These are phyloP conservation scores for Drosophila recens DNA, from an alignment of 2,888 invertebrate species.

Conservation along the genomic window DNA sequence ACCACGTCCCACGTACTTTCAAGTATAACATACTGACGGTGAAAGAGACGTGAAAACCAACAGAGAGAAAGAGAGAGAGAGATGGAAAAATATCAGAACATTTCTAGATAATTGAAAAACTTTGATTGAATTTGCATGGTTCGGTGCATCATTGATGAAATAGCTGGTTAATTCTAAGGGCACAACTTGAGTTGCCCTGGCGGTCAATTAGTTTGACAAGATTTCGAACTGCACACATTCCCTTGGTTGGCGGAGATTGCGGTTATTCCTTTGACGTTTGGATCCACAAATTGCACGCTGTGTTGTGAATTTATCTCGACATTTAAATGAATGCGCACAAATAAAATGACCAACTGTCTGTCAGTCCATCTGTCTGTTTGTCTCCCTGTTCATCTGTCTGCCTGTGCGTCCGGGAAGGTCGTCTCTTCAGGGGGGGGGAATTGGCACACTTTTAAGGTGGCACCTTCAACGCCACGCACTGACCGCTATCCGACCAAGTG, in stretches of 20 bases:
- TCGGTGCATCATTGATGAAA: slow-evolving; percentile 43
- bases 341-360: slow-evolving; percentile 27
- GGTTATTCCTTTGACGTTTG: slow-evolving; percentile 38
- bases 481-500: slow-evolving; percentile 52
- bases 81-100: neutral
- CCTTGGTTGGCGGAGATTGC: slow-evolving; percentile 8
- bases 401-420: slow-evolving; percentile 57
- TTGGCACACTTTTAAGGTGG: slow-evolving; percentile 49
- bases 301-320: slow-evolving; percentile 44
- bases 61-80: neutral
- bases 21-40: neutral
- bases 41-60: neutral
- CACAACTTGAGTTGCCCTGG: slow-evolving; percentile 24
- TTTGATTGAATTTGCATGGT: slow-evolving; percentile 57
- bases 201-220: slow-evolving; percentile 43
- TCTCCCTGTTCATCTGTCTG: neutral
- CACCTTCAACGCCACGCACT: slow-evolving; percentile 39
- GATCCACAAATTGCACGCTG: slow-evolving; percentile 14
- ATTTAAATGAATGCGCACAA: slow-evolving; percentile 40
- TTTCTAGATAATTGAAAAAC: slow-evolving; percentile 65
- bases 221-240: slow-evolving; percentile 11
- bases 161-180: slow-evolving; percentile 34
- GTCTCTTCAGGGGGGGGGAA: slow-evolving; percentile 21
- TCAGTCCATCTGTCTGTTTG: neutral
- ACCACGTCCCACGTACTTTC: slow-evolving; percentile 1